Conservation (phyloP, 2,797 vertebrate genomes). For the Furcifer pardalis region DNA sequence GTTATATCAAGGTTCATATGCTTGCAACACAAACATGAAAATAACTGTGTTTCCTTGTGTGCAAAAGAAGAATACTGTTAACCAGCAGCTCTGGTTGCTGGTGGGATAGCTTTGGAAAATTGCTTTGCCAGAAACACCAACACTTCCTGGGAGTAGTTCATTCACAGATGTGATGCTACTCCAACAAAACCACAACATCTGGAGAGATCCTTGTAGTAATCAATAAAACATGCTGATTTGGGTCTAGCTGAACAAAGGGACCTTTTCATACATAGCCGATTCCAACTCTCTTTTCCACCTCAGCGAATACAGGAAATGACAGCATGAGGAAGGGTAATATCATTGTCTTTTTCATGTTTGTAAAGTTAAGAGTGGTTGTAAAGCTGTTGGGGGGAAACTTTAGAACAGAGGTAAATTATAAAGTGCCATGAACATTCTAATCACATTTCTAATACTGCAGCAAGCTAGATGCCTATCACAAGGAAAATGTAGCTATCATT, state of each 20-base stretch:
- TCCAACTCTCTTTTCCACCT: background rate
- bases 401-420: background rate
- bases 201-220: background rate
- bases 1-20: background rate
- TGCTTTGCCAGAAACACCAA: background rate
- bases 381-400: background rate
- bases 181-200: conserved; percentile 8
- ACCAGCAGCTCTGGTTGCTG: background rate
- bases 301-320: background rate
- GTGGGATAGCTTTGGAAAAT: background rate
- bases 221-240: background rate
- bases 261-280: background rate
- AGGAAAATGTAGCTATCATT: background rate
- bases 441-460: background rate
- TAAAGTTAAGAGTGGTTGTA: background rate
- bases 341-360: background rate
- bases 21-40: background rate
- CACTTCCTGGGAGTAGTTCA: background rate
- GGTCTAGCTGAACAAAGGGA: conserved; percentile 1
- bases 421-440: background rate
- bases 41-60: background rate
- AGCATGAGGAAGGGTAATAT: background rate
- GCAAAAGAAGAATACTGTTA: background rate
- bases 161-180: background rate
- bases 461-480: too few relatives aligned